phyloP scores from a whole-genome alignment of 2,888 invertebrate species.

The Apamea crenata region DNA sequence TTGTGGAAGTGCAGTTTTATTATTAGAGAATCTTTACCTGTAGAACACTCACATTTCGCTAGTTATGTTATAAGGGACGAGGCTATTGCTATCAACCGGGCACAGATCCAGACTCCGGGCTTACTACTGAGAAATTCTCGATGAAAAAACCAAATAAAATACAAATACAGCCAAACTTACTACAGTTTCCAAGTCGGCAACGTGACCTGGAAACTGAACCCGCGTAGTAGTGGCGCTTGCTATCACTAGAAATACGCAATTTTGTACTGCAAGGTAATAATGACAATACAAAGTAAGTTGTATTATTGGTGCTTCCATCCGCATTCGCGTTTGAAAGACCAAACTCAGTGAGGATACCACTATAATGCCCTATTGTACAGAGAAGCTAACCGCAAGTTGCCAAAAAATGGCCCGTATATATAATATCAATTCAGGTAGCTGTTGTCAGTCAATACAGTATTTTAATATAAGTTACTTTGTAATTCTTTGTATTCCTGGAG shows the following conservation, averaged over 20 bases:
- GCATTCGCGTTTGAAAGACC: neutral
- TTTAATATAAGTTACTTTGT: conserved; percentile 33
- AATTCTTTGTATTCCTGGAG: conserved; percentile 51
- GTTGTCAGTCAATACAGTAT: conserved; percentile 67
- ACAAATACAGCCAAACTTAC: too few species aligned
- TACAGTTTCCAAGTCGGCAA: too few species aligned
- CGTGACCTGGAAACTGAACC: too few species aligned
- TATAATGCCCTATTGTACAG: conserved; percentile 6
- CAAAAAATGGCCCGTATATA: conserved; percentile 80
- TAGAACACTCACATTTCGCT: neutral
- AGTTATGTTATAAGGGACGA: neutral
- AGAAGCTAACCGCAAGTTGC: conserved; percentile 41
- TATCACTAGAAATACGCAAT: neutral
- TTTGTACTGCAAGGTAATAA: too few species aligned
- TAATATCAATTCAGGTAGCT: conserved; percentile 81
- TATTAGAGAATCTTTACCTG: neutral
- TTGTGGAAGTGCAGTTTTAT: neutral
- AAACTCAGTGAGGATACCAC: conserved; percentile 20
- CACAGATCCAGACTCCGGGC: neutral
- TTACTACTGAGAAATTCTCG: too few species aligned
- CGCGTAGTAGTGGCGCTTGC: too few species aligned
- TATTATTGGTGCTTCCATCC: conserved; percentile 11
- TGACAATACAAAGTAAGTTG: neutral
- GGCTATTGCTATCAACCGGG: neutral
- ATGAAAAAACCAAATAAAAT: neutral